Evolutionary conservation across 37 sponge, comb jelly and placozoan species (phyloP).

Genomic region (Dysidea cf. avara): DNA sequence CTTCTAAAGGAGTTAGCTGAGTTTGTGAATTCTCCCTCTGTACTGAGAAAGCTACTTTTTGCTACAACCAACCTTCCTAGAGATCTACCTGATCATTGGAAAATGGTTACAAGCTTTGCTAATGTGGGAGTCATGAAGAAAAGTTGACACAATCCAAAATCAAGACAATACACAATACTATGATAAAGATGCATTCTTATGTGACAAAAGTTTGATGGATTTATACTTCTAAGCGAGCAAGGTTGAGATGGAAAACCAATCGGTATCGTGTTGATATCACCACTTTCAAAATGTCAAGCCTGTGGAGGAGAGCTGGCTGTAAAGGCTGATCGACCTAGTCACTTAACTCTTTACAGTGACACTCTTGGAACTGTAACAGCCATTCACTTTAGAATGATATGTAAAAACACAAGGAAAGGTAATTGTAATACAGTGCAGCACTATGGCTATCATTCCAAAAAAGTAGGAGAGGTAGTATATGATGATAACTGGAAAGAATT

Average conservation of each 20-base stretch:
- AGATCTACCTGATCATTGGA: slow-evolving; percentile 25
- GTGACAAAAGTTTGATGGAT: slow-evolving; percentile 11
- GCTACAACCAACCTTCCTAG: neutral
- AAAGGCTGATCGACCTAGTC: slow-evolving; percentile 7
- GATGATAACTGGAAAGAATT: slow-evolving; percentile 20
- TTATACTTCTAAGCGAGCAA: too few species aligned
- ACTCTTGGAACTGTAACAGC: slow-evolving; percentile 15
- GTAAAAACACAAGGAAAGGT: slow-evolving; percentile 21
- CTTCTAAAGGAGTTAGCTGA: slow-evolving; percentile 15
- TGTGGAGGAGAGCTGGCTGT: slow-evolving; percentile 7
- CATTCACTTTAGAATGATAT: slow-evolving; percentile 27
- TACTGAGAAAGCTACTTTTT: slow-evolving; percentile 34
- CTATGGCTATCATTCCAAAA: slow-evolving; percentile 10
- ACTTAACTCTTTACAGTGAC: slow-evolving; percentile 26
- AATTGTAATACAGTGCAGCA: slow-evolving; percentile 18
- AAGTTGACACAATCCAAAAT: neutral
- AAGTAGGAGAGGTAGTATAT: neutral
- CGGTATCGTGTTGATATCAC: too few species aligned
- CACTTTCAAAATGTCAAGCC: neutral
- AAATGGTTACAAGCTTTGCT: slow-evolving; percentile 21
- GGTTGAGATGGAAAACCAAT: too few species aligned
- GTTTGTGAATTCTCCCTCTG: slow-evolving; percentile 25
- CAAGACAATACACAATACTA: too few species aligned
- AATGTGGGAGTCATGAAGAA: neutral
- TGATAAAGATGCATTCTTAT: too few species aligned